phyloP scores from a whole-genome alignment of 2,797 vertebrate genomes.

The Astyanax mexicanus region DNA sequence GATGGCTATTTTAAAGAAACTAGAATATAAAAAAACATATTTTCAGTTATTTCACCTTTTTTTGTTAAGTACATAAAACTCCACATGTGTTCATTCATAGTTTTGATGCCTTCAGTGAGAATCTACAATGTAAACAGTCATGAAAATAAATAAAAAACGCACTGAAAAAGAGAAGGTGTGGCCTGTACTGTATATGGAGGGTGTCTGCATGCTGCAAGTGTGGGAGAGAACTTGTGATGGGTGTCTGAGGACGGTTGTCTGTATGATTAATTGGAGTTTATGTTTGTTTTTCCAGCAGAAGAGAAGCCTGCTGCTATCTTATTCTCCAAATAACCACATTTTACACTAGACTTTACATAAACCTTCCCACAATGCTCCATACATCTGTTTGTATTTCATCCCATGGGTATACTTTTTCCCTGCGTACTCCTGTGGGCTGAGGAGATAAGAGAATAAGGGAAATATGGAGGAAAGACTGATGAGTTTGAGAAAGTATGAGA shows the following conservation, averaged over 20 bases:
- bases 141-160: too few relatives aligned
- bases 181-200: too few relatives aligned
- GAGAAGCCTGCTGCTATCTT: slow-evolving; percentile 24
- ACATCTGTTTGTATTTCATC: neutral
- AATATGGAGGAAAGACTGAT: neutral
- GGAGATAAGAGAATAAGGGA: neutral
- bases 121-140: too few relatives aligned
- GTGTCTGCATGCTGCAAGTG: slow-evolving; percentile 33
- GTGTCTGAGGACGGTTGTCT: slow-evolving; percentile 13
- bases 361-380: slow-evolving; percentile 24
- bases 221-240: slow-evolving; percentile 17
- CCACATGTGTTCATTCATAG: too few relatives aligned
- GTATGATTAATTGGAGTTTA: slow-evolving; percentile 30
- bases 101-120: too few relatives aligned
- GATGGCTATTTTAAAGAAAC: too few relatives aligned
- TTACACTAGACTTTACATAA: slow-evolving; percentile 32
- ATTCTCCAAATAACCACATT: slow-evolving; percentile 29
- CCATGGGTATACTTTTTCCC: neutral
- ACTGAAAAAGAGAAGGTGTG: too few relatives aligned
- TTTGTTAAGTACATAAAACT: too few relatives aligned
- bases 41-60: too few relatives aligned
- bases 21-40: too few relatives aligned
- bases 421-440: neutral
- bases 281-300: slow-evolving; percentile 37
- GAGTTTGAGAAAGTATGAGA: neutral